Conservation (phyloP, 35 echinoderm and acorn worm genomes). For the Ptychodera flava region DNA sequence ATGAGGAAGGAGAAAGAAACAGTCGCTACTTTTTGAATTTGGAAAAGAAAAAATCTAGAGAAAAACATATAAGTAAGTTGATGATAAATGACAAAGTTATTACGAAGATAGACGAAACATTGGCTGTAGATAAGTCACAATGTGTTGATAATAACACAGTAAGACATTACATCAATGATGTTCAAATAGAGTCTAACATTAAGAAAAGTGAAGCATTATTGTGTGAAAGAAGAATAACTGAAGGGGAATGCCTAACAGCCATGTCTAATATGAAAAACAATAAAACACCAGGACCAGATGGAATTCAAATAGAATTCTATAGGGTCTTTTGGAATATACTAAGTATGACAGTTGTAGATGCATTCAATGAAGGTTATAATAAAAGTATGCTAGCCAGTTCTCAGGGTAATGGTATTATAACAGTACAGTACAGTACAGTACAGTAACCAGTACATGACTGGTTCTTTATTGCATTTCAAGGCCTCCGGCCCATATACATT, state of each 20-base stretch:
- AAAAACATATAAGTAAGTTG: too few relatives aligned
- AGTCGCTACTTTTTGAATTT: too few relatives aligned
- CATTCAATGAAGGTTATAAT: background rate
- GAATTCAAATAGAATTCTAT: constrained; percentile 10
- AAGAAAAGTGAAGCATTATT: constrained; percentile 5
- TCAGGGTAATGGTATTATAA: background rate
- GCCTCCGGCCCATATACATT: too few relatives aligned
- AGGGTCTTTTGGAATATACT: background rate
- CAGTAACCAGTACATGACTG: too few relatives aligned
- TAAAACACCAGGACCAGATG: constrained; percentile 16
- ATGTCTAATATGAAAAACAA: constrained; percentile 22
- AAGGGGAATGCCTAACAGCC: constrained; percentile 18
- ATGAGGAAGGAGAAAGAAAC: too few relatives aligned
- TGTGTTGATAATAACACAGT: too few relatives aligned
- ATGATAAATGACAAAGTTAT: too few relatives aligned
- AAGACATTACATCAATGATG: constrained; percentile 12
- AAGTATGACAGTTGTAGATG: background rate
- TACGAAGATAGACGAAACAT: too few relatives aligned
- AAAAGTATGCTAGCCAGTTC: background rate
- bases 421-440: background rate
- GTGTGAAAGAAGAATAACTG: constrained; percentile 27
- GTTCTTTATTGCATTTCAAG: too few relatives aligned
- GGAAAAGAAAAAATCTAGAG: too few relatives aligned
- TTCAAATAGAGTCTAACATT: too few relatives aligned
- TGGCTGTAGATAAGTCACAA: too few relatives aligned